Conservation (phyloP, 2,113 vertebrate genomes). For the Trachemys scripta region DNA sequence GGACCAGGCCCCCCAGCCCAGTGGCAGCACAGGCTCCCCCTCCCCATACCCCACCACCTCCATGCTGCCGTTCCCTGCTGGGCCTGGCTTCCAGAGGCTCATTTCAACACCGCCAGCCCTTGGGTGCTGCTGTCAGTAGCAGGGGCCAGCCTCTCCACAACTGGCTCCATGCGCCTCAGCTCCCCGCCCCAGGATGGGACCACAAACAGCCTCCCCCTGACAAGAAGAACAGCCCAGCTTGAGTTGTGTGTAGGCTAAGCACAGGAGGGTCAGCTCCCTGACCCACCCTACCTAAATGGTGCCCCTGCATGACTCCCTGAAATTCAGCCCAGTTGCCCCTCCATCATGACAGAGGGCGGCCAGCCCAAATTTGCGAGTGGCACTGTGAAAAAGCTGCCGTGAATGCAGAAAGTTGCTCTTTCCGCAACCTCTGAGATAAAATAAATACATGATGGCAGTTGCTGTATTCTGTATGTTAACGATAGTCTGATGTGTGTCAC, state of each 20-base stretch:
- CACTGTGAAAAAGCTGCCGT: no score
- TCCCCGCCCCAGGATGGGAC: no score
- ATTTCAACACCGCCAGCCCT: not conserved
- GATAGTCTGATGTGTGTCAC: conserved; percentile 30
- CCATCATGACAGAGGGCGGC: not conserved
- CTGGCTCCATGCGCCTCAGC: not conserved
- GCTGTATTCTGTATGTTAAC: conserved; percentile 16
- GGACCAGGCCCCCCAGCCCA: no score
- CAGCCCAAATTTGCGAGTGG: not conserved
- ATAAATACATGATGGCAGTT: conserved; percentile 60
- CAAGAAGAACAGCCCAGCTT: not conserved
- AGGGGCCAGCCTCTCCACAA: no score
- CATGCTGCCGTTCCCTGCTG: not conserved
- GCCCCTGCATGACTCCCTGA: not conserved
- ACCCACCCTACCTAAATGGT: not conserved
- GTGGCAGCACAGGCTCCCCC: not conserved
- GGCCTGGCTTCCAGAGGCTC: no score
- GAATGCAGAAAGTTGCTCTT: not conserved
- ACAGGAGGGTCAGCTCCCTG: not conserved
- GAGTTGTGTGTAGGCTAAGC: not conserved
- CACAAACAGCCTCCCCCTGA: not conserved
- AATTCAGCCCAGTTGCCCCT: not conserved
- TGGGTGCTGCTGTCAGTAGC: not conserved
- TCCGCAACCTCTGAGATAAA: not conserved
- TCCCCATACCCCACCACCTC: no score